Conservation (phyloP, 2,113 vertebrate genomes). For the Phocoena sinus region DNA sequence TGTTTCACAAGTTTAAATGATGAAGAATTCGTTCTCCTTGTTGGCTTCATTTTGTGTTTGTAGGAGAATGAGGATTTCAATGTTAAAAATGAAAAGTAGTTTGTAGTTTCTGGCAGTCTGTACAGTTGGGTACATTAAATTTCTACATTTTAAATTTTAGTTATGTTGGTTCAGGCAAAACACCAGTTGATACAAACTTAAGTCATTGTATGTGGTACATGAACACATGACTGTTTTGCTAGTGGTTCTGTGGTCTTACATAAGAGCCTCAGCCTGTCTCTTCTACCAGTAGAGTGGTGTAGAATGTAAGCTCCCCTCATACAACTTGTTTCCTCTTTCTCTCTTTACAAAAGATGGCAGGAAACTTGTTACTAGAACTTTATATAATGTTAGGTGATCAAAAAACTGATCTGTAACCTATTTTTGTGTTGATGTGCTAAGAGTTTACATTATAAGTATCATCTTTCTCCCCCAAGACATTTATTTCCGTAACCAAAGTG, state of each 20-base stretch:
- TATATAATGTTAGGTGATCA: not conserved
- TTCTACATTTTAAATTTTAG: not conserved
- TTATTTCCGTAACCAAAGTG: not conserved
- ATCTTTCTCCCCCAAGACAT: not conserved
- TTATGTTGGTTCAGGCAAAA: not conserved
- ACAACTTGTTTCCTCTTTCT: not conserved
- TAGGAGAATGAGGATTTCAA: not conserved
- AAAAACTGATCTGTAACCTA: not conserved
- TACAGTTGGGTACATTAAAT: not conserved
- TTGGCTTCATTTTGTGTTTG: not conserved
- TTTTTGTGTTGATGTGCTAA: not conserved
- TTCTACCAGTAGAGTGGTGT: not conserved
- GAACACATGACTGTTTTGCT: not conserved
- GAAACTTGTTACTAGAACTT: not conserved
- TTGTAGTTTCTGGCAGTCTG: not conserved
- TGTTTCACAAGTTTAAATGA: conserved; percentile 43
- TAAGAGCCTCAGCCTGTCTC: not conserved
- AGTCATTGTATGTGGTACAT: not conserved
- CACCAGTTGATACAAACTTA: not conserved
- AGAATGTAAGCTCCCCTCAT: not conserved
- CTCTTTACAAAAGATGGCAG: not conserved
- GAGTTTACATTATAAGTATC: not conserved
- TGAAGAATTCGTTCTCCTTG: not conserved
- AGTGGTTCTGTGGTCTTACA: not conserved
- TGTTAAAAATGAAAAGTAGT: not conserved